Evolutionary conservation across 2,797 vertebrate species (phyloP), one percentile per base, ranked within the genome.

Genomic region (Antennarius maculatus): DNA sequence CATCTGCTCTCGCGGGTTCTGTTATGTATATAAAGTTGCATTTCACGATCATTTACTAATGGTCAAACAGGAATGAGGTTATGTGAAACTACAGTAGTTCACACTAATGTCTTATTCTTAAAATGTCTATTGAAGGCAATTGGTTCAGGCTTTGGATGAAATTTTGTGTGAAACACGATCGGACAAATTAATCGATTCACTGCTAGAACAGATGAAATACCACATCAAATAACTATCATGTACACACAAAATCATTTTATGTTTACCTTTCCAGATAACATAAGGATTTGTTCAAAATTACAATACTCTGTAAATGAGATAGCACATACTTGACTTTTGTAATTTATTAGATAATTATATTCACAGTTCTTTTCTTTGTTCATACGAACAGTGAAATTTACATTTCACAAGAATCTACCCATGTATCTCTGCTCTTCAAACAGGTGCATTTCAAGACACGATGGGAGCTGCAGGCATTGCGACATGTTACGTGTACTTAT

Each of bases 361-460:
- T 49, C 0, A 8, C 7, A 18, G 2, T 54, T 15, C 27, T 3
- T 28, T 28, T 0, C 14, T 49, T 27, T 42, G 16, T 27, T 27
- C n/a, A 45, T 14, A 10, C 9, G 13, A 57, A 39, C 53, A 27
- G 34, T 49, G 0, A 23, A 14, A 54, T 16, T 4, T 11, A 49
- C 11, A 45, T 37, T 60, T 17, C 7, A 45, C 4, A 14, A 7
- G 5, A 15, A 13, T 3, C 39, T 37, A 41, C 42, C 7, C 3
- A 4, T 18, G 1, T 7, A 14, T 68, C 0, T 60, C 71, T 54
- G 63, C 1, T 16, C 1, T 15, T 14, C 1, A 3, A 61, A 23
- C 64, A 78, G 74, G 71, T 78, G 65, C 47, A 3, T 54, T 46
- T 18, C 3, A 1, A 34, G 15, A 31, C 10, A 16, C 7, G 41